Evolutionary conservation across 2,888 invertebrate genomes (phyloP).

Genomic region (Apotomis betuletana): DNA sequence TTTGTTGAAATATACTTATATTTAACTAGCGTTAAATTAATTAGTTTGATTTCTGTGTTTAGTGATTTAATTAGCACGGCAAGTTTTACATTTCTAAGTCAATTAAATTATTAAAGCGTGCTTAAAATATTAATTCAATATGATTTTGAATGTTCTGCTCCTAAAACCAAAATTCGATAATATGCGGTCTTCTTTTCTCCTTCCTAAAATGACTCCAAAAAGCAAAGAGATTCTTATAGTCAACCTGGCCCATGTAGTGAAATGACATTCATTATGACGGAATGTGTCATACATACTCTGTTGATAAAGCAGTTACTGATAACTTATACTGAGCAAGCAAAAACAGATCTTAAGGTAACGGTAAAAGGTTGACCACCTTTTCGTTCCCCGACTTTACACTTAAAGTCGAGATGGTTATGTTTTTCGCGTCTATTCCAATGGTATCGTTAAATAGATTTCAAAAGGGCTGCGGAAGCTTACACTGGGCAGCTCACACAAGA

Average conservation of each 20-base stretch:
- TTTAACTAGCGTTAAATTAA: background rate
- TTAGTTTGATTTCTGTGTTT: background rate
- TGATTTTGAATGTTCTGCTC: no score
- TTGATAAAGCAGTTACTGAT: background rate
- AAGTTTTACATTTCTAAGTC: background rate
- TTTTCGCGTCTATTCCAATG: no score
- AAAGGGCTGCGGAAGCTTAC: no score
- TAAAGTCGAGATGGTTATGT: no score
- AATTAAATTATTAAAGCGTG: background rate
- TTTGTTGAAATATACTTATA: slow-evolving; percentile 3
- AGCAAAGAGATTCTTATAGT: no score
- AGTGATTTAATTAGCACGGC: background rate
- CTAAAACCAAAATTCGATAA: no score
- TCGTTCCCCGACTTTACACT: background rate
- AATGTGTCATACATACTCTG: background rate
- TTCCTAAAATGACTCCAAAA: background rate
- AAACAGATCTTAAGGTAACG: slow-evolving; percentile 7
- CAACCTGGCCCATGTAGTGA: background rate
- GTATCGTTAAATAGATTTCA: no score
- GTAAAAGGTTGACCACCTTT: background rate
- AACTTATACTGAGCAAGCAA: slow-evolving; percentile 4
- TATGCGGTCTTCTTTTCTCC: background rate
- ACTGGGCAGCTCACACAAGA: no score
- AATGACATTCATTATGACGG: slow-evolving; percentile 4
- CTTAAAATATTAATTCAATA: background rate